Evolutionary conservation across 2,888 invertebrate genomes (phyloP), one percentile per base, ranked within the genome.

Genomic region (Sinentomon sp.): DNA sequence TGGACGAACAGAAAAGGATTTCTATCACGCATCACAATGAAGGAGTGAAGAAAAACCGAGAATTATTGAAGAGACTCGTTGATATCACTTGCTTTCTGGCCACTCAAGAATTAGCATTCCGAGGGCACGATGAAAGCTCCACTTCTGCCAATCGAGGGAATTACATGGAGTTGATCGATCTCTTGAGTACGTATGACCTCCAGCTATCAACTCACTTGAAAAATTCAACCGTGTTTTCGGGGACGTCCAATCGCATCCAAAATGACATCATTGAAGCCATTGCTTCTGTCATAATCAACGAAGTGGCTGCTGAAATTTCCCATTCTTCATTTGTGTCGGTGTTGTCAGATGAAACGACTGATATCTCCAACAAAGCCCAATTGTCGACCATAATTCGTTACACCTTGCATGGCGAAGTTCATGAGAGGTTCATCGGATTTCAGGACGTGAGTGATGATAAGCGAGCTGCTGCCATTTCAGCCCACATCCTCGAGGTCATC

Each of bases 391-490:
- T 48, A 35, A 40, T 49, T 29, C 38, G 48, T 27, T 49, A 44
- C 41, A 43, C 45, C 9, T 31, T 39, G 16, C 17, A 35, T 26
- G 40, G 42, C 17, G 28, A 40, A 28, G 32, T 42, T 22, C 38
- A 43, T 25, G 45, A 49, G 42, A 31, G 48, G 30, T 48, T 48
- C 40, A 28, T 47, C 30, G 42, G 45, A 13, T 50, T 46, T 36
- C 42, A 39, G 28, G 43, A 48, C 34, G 45, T 47, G 9, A 45
- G 45, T 40, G 35, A 38, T 12, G 44, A 45, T 32, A 36, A 43
- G 22, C 39, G 40, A 6, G 44, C 46, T 6, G 35, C 38, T 23
- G 41, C 39, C 6, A 34, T 49, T 29, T 43, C 32, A 34, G 31
- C 29, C 12, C 31, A 45, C 26, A 36, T 47, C 17, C 32, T 30